These are phyloP conservation scores for Chloromyia formosa DNA, from an alignment of 2,888 invertebrate species.

Conservation along the genomic window DNA sequence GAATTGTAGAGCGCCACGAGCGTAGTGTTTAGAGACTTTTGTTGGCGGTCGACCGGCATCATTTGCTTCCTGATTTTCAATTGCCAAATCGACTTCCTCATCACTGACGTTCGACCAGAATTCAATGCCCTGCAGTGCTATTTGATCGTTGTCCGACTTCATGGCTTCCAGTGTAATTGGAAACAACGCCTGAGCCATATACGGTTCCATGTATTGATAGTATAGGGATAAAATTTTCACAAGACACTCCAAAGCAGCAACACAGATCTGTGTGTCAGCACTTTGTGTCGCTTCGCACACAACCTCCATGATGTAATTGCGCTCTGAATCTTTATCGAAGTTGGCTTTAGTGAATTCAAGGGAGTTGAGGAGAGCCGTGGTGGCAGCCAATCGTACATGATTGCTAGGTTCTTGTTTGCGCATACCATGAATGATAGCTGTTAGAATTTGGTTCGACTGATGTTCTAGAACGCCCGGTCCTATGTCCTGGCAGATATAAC, in stretches of 20 bases:
- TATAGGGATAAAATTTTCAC: constrained; percentile 98
- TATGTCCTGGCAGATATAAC: constrained; percentile 98
- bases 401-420: constrained; percentile 90
- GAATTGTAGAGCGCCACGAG: constrained; percentile 96
- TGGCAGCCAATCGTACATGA: constrained; percentile 95
- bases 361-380: constrained; percentile 95
- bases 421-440: constrained; percentile 99
- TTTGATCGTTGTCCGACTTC: constrained; percentile 95
- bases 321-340: constrained; percentile 96
- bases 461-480: constrained; percentile 90
- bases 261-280: constrained; percentile 88
- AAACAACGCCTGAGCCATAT: constrained; percentile 98
- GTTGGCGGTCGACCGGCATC: constrained; percentile 94
- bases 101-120: constrained; percentile 99
- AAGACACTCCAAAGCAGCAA: constrained; percentile 96
- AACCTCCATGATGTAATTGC: constrained; percentile 99
- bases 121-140: constrained; percentile 97
- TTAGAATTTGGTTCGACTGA: constrained; percentile 95
- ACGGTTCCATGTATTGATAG: constrained; percentile 98
- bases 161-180: constrained; percentile 98
- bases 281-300: constrained; percentile 99
- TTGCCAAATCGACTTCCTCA: constrained; percentile 95
- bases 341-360: constrained; percentile 98
- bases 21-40: constrained; percentile 93
- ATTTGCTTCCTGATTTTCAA: constrained; percentile 92